Conservation (phyloP, 2,797 vertebrate species). For the Cryptoblepharus egeriae region DNA sequence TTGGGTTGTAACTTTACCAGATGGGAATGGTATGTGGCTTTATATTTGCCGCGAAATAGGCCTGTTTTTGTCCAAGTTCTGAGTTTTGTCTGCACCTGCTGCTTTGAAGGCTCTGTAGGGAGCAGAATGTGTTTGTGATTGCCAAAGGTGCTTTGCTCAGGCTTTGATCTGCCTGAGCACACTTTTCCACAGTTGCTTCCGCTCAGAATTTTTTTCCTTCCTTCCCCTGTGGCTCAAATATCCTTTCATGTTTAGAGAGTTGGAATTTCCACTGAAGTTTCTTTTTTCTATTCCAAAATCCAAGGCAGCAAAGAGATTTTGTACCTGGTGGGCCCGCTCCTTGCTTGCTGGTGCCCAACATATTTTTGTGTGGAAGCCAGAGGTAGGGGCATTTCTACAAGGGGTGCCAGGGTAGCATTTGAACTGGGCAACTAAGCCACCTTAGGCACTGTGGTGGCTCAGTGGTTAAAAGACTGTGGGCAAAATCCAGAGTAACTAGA, state of each 20-base stretch:
- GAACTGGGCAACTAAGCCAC: too few relatives aligned
- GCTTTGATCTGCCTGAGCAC: conserved; percentile 4
- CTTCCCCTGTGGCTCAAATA: conserved; percentile 2
- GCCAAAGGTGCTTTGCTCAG: conserved; percentile 3
- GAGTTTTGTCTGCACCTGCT: not conserved
- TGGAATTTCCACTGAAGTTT: not conserved
- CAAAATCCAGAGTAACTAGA: too few relatives aligned
- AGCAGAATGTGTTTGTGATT: not conserved
- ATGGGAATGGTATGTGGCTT: not conserved
- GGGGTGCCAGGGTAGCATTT: too few relatives aligned
- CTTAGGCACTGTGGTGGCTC: too few relatives aligned
- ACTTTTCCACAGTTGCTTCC: not conserved
- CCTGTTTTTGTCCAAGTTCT: not conserved
- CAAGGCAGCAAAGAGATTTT: not conserved
- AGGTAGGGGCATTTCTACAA: too few relatives aligned
- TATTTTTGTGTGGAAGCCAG: not conserved
- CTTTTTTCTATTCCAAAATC: not conserved
- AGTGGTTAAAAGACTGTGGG: too few relatives aligned
- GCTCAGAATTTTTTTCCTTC: not conserved
- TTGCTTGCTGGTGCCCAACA: not conserved
- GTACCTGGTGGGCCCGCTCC: not conserved
- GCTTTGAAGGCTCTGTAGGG: not conserved
- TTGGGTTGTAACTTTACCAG: not conserved
- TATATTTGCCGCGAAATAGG: not conserved
- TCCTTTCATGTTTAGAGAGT: not conserved